Evolutionary conservation across 2,888 invertebrate genomes (phyloP).

Genomic region (Abrostola triplasia): DNA sequence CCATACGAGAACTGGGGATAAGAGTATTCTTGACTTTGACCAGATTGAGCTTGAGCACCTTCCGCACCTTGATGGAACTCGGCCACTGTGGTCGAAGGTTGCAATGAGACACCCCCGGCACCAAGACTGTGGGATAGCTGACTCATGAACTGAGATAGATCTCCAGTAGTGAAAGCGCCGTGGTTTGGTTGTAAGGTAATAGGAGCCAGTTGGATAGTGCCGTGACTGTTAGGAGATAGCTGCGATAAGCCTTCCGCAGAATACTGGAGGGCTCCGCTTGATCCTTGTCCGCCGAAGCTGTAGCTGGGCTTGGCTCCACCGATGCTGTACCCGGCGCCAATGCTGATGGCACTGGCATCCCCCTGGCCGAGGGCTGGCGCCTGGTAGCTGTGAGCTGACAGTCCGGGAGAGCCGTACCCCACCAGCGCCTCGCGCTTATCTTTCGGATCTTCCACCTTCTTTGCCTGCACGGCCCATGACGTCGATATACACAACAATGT

Average conservation of each 20-base stretch:
- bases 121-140: slow-evolving; percentile 78
- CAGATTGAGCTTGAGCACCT: slow-evolving; percentile 57
- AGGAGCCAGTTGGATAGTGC: slow-evolving; percentile 75
- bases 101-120: slow-evolving; percentile 74
- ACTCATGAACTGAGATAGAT: slow-evolving; percentile 81
- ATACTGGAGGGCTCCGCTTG: slow-evolving; percentile 68
- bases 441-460: slow-evolving; percentile 75
- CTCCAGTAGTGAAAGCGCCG: slow-evolving; percentile 68
- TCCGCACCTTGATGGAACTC: slow-evolving; percentile 72
- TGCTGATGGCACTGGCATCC: slow-evolving; percentile 79
- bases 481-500: slow-evolving; percentile 76
- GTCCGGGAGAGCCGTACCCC: slow-evolving; percentile 67
- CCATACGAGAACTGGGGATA: slow-evolving; percentile 73
- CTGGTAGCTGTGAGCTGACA: slow-evolving; percentile 63
- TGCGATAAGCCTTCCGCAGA: slow-evolving; percentile 61
- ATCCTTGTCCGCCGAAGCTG: slow-evolving; percentile 70
- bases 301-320: slow-evolving; percentile 80
- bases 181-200: slow-evolving; percentile 77
- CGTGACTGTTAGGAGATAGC: slow-evolving; percentile 72
- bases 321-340: slow-evolving; percentile 84
- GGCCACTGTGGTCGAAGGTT: slow-evolving; percentile 70
- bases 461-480: slow-evolving; percentile 74
- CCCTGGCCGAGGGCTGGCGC: slow-evolving; percentile 68
- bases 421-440: slow-evolving; percentile 80
- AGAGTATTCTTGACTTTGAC: slow-evolving; percentile 67